Evolutionary conservation across 2,113 vertebrate species (phyloP).

Genomic region (Oryzias melastigma): DNA sequence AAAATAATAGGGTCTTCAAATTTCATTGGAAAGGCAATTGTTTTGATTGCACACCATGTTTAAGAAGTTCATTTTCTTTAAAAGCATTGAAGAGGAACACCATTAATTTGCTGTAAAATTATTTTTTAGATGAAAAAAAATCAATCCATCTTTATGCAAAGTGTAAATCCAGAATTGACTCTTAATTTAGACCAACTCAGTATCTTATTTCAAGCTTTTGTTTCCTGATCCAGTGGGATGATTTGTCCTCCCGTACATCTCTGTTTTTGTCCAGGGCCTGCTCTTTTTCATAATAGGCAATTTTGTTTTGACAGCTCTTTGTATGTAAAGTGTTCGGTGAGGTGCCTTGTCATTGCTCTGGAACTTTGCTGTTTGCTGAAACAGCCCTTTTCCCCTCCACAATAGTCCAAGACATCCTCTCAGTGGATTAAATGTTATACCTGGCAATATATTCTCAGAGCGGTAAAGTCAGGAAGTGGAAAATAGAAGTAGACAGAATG

Average conservation of each 20-base stretch:
- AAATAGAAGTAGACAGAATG: slow-evolving; percentile 15
- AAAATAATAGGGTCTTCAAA: too few species aligned
- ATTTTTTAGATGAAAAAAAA: too few species aligned
- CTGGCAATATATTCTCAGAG: slow-evolving; percentile 36
- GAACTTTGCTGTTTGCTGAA: slow-evolving; percentile 71
- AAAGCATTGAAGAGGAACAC: too few species aligned
- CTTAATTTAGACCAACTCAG: slow-evolving; percentile 64
- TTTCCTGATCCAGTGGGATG: slow-evolving; percentile 59
- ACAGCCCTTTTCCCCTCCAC: slow-evolving; percentile 58
- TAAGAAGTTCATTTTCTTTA: too few species aligned
- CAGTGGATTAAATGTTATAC: slow-evolving; percentile 57
- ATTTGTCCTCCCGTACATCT: slow-evolving; percentile 61
- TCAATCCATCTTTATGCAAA: too few species aligned
- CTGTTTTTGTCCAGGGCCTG: slow-evolving; percentile 57
- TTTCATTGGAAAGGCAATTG: too few species aligned
- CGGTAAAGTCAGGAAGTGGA: slow-evolving; percentile 39
- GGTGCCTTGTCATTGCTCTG: slow-evolving; percentile 51
- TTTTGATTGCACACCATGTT: too few species aligned
- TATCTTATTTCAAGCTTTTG: slow-evolving; percentile 69
- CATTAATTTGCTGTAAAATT: too few species aligned
- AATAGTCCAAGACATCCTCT: slow-evolving; percentile 61
- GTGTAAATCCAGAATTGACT: slow-evolving; percentile 9
- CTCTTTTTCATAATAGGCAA: slow-evolving; percentile 75
- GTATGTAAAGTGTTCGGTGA: slow-evolving; percentile 71
- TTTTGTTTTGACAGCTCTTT: slow-evolving; percentile 82